A percentile compares a stretch with the other conserved stretches of the same genome.
Evolutionary conservation across 2,113 vertebrate species (phyloP).

Genomic region (Tragelaphus buxtoni): DNA sequence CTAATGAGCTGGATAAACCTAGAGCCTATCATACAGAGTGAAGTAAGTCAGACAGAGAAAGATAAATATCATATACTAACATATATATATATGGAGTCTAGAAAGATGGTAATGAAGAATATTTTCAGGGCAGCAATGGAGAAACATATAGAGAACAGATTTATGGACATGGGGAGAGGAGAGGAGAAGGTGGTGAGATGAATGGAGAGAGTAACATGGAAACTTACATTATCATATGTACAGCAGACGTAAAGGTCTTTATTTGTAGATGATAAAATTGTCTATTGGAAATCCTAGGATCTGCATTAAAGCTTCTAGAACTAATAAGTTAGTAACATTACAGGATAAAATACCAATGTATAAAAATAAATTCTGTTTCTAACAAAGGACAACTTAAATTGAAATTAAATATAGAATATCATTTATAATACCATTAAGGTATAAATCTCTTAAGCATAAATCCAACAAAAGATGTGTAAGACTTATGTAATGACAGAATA

Average conservation of each 20-base stretch:
- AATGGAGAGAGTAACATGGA: neutral
- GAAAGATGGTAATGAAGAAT: neutral
- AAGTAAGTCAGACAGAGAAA: neutral
- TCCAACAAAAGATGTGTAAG: too few species aligned
- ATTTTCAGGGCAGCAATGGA: neutral
- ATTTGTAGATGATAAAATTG: neutral
- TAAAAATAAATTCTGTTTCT: neutral
- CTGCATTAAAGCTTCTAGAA: neutral
- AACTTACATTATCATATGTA: neutral
- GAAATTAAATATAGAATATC: too few species aligned
- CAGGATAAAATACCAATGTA: neutral
- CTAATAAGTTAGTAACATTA: neutral
- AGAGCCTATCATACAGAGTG: neutral
- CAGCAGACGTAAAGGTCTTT: neutral
- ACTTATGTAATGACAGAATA: neutral
- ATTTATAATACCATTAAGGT: too few species aligned
- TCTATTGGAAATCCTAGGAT: neutral
- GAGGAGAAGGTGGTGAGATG: neutral
- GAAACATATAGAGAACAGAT: neutral
- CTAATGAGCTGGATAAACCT: neutral
- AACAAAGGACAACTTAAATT: neutral
- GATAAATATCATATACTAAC: neutral
- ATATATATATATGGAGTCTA: neutral
- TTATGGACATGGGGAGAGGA: neutral
- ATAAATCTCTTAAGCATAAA: too few species aligned